phyloP scores from a whole-genome alignment of 2,797 vertebrate species.

The Myotis planiceps region DNA sequence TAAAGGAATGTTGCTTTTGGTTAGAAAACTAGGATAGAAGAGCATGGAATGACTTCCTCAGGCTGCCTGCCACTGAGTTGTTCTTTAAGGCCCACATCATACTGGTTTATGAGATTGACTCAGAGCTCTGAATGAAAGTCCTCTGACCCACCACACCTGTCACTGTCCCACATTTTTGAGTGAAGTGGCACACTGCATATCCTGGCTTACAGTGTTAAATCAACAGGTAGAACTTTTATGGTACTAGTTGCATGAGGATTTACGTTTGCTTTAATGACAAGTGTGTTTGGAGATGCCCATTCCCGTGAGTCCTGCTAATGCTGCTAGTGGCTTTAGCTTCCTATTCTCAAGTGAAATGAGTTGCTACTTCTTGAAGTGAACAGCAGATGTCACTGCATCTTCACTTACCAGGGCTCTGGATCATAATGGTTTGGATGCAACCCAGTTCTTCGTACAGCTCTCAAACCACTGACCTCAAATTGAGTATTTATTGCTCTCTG shows the following conservation, averaged over 20 bases:
- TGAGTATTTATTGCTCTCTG: neutral
- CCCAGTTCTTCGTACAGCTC: neutral
- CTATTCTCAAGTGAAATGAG: neutral
- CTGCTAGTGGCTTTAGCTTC: neutral
- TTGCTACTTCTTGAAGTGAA: conserved; percentile 28
- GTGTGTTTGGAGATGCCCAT: neutral
- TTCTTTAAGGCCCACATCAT: neutral
- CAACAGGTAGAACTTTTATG: neutral
- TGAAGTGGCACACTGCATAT: neutral
- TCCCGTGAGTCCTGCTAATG: neutral
- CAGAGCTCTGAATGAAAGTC: neutral
- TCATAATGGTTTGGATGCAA: neutral
- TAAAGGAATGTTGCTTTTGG: neutral
- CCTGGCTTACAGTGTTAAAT: neutral
- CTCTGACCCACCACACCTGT: neutral
- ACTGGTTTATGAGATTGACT: neutral
- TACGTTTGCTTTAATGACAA: neutral
- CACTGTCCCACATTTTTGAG: neutral
- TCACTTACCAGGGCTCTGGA: neutral
- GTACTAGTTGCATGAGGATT: neutral
- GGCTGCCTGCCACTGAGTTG: neutral
- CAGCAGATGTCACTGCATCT: conserved; percentile 79
- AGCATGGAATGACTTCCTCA: neutral
- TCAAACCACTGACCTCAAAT: neutral
- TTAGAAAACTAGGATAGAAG: neutral